These are phyloP conservation scores for Drosophila stalkeri DNA, from an alignment of 2,888 invertebrate species.

Conservation along the genomic window DNA sequence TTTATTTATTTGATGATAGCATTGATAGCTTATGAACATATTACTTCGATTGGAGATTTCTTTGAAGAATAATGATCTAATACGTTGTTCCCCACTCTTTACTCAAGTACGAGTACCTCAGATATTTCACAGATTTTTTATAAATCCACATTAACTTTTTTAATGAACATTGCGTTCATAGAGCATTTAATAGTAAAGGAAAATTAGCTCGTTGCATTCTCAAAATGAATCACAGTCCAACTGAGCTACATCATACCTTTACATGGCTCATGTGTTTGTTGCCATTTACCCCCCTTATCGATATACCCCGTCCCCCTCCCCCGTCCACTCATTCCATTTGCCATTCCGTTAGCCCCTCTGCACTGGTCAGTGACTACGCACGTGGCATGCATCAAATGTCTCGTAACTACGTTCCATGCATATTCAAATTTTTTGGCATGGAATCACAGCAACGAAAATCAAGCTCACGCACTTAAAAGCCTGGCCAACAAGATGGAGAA, in stretches of 20 bases:
- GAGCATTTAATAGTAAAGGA: no score
- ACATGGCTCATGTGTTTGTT: not conserved
- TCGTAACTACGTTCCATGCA: constrained; percentile 57
- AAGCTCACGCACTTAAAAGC: constrained; percentile 71
- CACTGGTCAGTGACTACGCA: constrained; percentile 50
- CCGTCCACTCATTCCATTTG: not conserved
- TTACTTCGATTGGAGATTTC: no score
- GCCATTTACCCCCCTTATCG: not conserved
- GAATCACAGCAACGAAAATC: constrained; percentile 73
- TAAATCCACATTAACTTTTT: not conserved
- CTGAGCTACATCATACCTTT: no score
- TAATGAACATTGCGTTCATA: not conserved
- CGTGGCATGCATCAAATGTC: constrained; percentile 64
- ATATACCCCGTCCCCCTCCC: accelerated
- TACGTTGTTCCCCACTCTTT: no score
- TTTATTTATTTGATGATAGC: no score
- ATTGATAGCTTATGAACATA: not conserved
- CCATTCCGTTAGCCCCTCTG: not conserved
- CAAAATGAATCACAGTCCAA: not conserved
- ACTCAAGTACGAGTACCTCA: no score
- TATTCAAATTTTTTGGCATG: constrained; percentile 65
- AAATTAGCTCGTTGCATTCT: not conserved
- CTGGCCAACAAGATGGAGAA: constrained; percentile 11
- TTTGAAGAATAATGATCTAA: no score
- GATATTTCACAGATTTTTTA: not conserved